Evolutionary conservation across 1,140 invertebrate genomes (phyloP).

Genomic region (Panagrolaimus sp.): DNA sequence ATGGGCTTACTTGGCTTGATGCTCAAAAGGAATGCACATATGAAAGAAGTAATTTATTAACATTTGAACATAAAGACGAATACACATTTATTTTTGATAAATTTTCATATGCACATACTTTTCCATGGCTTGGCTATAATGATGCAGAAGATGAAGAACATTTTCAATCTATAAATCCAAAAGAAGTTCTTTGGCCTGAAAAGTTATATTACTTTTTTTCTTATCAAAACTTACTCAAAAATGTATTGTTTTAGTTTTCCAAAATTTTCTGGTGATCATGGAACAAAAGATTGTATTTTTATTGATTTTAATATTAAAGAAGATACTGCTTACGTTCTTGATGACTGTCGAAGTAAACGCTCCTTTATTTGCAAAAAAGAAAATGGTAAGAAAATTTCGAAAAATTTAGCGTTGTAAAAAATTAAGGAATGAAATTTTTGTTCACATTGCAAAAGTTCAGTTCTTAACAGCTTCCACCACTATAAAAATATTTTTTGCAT

Average conservation of each 20-base stretch:
- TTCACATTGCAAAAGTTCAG: no score
- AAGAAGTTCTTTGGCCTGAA: slow-evolving; percentile 37
- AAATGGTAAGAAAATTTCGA: neutral
- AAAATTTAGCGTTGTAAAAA: no score
- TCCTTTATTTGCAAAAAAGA: slow-evolving; percentile 27
- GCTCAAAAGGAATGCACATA: slow-evolving; percentile 35
- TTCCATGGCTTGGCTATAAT: slow-evolving; percentile 43
- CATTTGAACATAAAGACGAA: slow-evolving; percentile 26
- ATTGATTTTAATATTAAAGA: slow-evolving; percentile 35
- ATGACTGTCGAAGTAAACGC: slow-evolving; percentile 31
- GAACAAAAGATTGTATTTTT: slow-evolving; percentile 37
- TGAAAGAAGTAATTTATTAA: slow-evolving; percentile 37
- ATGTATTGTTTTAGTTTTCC: slow-evolving; percentile 28
- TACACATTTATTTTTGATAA: slow-evolving; percentile 32
- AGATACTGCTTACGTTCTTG: slow-evolving; percentile 26
- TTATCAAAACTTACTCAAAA: neutral
- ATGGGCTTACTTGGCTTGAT: slow-evolving; percentile 27
- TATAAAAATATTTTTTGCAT: no score
- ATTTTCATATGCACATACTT: neutral
- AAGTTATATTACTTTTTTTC: slow-evolving; percentile 22
- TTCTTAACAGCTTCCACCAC: no score
- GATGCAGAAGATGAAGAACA: slow-evolving; percentile 31
- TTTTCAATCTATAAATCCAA: slow-evolving; percentile 33
- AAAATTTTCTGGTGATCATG: slow-evolving; percentile 17
- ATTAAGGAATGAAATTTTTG: no score